phyloP scores from a whole-genome alignment of 2,888 invertebrate genomes.

The Seira sanloemensis region DNA sequence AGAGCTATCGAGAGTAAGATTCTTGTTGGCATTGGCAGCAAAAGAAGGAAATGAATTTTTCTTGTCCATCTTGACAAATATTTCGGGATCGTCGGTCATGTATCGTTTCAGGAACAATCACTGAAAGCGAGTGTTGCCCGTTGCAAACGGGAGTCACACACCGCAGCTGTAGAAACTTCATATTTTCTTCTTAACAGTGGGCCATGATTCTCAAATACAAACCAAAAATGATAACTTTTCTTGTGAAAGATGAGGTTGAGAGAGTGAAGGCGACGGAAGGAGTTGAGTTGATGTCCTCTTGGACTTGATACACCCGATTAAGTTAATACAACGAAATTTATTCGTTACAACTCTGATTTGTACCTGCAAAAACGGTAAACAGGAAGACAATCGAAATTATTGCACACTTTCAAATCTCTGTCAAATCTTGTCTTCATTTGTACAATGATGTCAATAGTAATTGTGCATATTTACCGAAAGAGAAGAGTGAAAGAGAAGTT shows the following conservation, averaged over 20 bases:
- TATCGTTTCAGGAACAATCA: slow-evolving; percentile 45
- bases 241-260: slow-evolving; percentile 28
- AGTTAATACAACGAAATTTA: not conserved
- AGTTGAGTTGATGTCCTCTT: slow-evolving; percentile 28
- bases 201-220: slow-evolving; percentile 71
- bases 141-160: slow-evolving; percentile 71
- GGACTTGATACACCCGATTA: slow-evolving; percentile 20
- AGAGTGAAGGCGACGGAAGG: slow-evolving; percentile 42
- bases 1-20: slow-evolving; percentile 54
- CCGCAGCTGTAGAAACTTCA: slow-evolving; percentile 70
- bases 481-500: too few relatives aligned
- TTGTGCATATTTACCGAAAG: too few relatives aligned
- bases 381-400: too few relatives aligned
- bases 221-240: slow-evolving; percentile 56
- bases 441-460: too few relatives aligned
- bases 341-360: not conserved
- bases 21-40: slow-evolving; percentile 50
- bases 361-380: not conserved
- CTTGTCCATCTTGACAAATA: slow-evolving; percentile 70
- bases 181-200: slow-evolving; percentile 71
- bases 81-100: slow-evolving; percentile 70
- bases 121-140: slow-evolving; percentile 68
- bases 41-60: slow-evolving; percentile 67
- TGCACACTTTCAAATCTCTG: too few relatives aligned
- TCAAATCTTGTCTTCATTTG: too few relatives aligned